Base-by-base conservation (phyloP, 2,797 vertebrate species). In the Clarias laeviceps region DNA sequence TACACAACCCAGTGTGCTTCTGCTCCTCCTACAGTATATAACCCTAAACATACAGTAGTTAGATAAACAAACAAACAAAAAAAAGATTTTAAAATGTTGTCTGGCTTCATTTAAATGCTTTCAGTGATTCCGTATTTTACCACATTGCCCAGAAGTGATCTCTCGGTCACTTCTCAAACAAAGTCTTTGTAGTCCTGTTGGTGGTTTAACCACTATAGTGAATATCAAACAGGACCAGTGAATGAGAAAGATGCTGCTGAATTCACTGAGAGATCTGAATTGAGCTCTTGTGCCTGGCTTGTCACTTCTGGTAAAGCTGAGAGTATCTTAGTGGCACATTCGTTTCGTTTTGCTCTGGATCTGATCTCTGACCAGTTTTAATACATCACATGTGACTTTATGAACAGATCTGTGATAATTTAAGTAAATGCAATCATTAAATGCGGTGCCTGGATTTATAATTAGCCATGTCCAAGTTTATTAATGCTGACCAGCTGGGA, bases 121-220 rank as follows among this genome's bases (percentile, higher is more conserved):
- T 80, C 34, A 73, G 68, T 57, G 65, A 88, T 82, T 82, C 56
- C 17, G 34, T 62, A 72, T 80, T 40, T 54, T 80, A 86, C 40
- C 22, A 24, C 65, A 65, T 78, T 66, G 66, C 56, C 40, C 62
- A 34, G 29, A 79, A 82, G 72, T 18, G 29, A 27, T 22, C 4
- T 76, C 40, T 82, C 68, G 59, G 17, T 85, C 50, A 20, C 18
- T 62, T 69, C 50, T 64, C 57, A 57, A 34, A 54, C 12, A 72
- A 68, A n/a, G 65, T 84, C 54, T 70, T 57, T 34, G 27, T 59
- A 66, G 70, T 65, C 83, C 27, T 32, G 65, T 29, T 70, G 32
- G 27, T 65, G 59, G 70, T 79, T 65, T 83, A 59, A 76, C 20
- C 17, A 14, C 68, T 20, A 50, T 72, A 76, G 50, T 83, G 72